Conservation (phyloP, 2,797 vertebrate species). For the Menidia menidia region DNA sequence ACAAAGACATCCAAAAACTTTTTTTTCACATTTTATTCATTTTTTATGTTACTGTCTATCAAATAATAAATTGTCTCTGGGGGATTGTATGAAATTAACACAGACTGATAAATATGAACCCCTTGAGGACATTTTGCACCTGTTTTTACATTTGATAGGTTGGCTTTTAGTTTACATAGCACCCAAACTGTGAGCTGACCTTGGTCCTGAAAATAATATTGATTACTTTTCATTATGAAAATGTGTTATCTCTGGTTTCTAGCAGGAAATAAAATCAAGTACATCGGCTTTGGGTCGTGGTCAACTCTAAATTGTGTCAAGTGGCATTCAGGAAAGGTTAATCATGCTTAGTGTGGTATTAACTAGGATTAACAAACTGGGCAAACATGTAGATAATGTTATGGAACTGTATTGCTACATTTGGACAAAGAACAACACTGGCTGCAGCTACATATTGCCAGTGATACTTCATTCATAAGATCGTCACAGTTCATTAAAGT, state of each 20-base stretch:
- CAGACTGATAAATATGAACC: not conserved
- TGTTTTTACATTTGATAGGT: not conserved
- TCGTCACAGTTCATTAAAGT: not conserved
- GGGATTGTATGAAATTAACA: not conserved
- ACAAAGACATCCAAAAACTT: not conserved
- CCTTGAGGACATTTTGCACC: not conserved
- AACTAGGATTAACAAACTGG: conserved; percentile 7
- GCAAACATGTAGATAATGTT: no score
- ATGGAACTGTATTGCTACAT: not conserved
- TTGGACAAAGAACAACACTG: not conserved
- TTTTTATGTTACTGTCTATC: not conserved
- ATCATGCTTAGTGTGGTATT: conserved; percentile 1
- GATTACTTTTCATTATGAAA: not conserved
- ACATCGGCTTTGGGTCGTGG: no score
- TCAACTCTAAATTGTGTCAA: not conserved
- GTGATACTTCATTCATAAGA: not conserved
- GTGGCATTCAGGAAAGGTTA: conserved; percentile 5
- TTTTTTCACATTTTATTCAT: no score
- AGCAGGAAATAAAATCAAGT: not conserved
- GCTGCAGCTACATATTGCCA: no score
- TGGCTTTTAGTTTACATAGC: not conserved
- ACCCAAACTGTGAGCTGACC: conserved; percentile 48
- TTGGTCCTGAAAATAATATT: conserved; percentile 60
- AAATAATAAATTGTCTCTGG: not conserved
- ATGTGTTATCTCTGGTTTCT: not conserved